Base-by-base conservation (phyloP, 2,888 invertebrate species). In the Sceliomorpha sp. region DNA sequence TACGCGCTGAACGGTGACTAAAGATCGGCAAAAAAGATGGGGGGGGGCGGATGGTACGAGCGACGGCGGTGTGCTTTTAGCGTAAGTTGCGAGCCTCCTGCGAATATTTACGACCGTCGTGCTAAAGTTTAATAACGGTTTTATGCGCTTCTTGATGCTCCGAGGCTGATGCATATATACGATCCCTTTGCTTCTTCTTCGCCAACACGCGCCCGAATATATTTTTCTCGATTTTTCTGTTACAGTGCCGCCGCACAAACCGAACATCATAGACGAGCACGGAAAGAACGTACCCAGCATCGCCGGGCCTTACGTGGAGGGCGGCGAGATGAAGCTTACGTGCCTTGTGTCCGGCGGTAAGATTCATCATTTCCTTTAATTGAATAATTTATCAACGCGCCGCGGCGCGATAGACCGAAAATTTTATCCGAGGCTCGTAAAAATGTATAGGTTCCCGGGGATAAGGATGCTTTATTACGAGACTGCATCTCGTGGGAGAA, bases 321-420 rank as follows among this genome's bases (percentile, higher is more conserved):
- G 93, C 29, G 91, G 92, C 12, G 91, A 92, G 76, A 90, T 94
- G 89, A 92, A 91, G 81, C 91, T 95, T 55, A 93, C 92, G 77
- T 95, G 95, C 88, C 91, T 93, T 87, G 94, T 94, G 81, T 91
- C 91, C 78, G 94, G 94, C 90, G 95, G 95, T 94, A 90, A 91
- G 5, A 36, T 36, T 36, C 36, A 14, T 13, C 8, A 36, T 17
- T 13, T 36, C 7, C 1, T 17, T 14, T 36, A 36, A 36, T 36
- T 15, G 2, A 53, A 69, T 45, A 51, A 68, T 62, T 60, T 40
- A 68, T 62, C 42, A 47, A 34, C n/a, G 1, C 13, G 17, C 40
- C n/a, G 1, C 13, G 17, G 2, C 12, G 27, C 10, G 12, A 48
- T 36, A 32, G 14, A 10, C 15, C 47, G n/a, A n/a, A 62, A 51